phyloP scores from a whole-genome alignment of 2,113 vertebrate species.

The Gymnocephalus cernua region DNA sequence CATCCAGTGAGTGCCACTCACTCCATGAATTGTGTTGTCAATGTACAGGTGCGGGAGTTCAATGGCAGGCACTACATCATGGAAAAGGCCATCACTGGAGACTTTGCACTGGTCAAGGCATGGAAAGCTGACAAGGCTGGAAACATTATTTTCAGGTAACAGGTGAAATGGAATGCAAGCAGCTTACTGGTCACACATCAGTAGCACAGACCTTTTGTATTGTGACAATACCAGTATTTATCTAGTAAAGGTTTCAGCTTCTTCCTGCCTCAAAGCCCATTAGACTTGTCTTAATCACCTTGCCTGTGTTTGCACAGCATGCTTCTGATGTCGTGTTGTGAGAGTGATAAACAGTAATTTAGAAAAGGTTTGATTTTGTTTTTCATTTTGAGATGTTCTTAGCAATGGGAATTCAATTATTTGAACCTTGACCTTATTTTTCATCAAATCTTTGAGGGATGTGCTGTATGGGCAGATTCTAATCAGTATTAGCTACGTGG shows the following conservation, averaged over 20 bases:
- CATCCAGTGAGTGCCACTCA: neutral
- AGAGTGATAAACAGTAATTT: neutral
- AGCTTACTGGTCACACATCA: neutral
- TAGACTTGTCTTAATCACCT: slow-evolving; percentile 2
- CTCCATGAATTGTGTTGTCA: neutral
- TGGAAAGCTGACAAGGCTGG: slow-evolving; percentile 97
- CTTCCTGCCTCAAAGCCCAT: neutral
- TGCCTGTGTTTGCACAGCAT: slow-evolving; percentile 55
- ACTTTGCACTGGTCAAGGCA: slow-evolving; percentile 96
- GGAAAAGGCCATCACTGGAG: slow-evolving; percentile 95
- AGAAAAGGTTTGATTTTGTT: neutral
- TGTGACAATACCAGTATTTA: slow-evolving; percentile 12
- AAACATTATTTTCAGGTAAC: slow-evolving; percentile 96
- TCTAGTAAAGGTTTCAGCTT: neutral
- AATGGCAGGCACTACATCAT: slow-evolving; percentile 92
- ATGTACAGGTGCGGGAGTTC: slow-evolving; percentile 91
- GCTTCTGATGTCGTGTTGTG: neutral
- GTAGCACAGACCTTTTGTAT: neutral
- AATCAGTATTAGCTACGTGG: neutral
- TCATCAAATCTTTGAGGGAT: too few relatives aligned
- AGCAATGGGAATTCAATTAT: neutral
- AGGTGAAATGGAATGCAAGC: neutral
- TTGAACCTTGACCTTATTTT: neutral
- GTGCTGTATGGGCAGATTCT: neutral
- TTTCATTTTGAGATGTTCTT: neutral